A percentile compares a stretch with the other conserved stretches of the same genome.
These are phyloP conservation scores for Volucella zonaria DNA, from an alignment of 2,888 invertebrate genomes.

Conservation along the genomic window DNA sequence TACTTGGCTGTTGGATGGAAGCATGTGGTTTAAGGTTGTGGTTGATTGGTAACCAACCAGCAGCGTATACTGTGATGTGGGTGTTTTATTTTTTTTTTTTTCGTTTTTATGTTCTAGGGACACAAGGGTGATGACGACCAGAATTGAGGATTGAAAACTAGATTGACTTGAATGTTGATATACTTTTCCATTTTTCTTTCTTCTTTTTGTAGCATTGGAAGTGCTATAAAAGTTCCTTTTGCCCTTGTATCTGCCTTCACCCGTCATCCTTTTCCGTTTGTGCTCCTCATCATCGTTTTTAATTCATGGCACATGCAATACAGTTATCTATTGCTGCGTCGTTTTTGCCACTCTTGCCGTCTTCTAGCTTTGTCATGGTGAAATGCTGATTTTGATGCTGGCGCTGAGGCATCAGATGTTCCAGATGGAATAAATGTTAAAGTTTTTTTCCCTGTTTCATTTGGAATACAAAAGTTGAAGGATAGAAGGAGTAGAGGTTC, in stretches of 20 bases:
- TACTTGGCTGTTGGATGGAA: conserved; percentile 19
- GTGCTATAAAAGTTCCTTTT: conserved; percentile 43
- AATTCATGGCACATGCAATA: conserved; percentile 53
- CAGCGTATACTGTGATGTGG: background rate
- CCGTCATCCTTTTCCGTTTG: conserved; percentile 23
- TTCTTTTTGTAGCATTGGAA: conserved; percentile 52
- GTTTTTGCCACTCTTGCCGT: conserved; percentile 18
- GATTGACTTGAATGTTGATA: conserved; percentile 63
- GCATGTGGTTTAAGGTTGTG: conserved; percentile 55
- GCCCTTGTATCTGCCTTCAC: conserved; percentile 8
- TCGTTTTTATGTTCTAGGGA: conserved; percentile 15
- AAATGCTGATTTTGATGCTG: conserved; percentile 13
- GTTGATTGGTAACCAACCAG: conserved; percentile 45
- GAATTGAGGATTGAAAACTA: conserved; percentile 66
- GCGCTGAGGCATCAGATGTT: conserved; percentile 61
- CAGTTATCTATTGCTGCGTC: conserved; percentile 8
- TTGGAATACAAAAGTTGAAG: conserved; percentile 4
- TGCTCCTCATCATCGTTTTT: conserved; percentile 57
- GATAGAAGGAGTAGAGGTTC: background rate
- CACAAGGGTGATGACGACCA: background rate
- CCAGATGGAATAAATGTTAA: conserved; percentile 53
- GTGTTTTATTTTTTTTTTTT: conserved; percentile 24
- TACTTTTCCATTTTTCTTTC: too few relatives aligned
- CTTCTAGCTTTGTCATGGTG: conserved; percentile 18
- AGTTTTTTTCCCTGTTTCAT: conserved; percentile 44